Conservation (phyloP, 2,888 invertebrate genomes). For the Coleophora deauratella region DNA sequence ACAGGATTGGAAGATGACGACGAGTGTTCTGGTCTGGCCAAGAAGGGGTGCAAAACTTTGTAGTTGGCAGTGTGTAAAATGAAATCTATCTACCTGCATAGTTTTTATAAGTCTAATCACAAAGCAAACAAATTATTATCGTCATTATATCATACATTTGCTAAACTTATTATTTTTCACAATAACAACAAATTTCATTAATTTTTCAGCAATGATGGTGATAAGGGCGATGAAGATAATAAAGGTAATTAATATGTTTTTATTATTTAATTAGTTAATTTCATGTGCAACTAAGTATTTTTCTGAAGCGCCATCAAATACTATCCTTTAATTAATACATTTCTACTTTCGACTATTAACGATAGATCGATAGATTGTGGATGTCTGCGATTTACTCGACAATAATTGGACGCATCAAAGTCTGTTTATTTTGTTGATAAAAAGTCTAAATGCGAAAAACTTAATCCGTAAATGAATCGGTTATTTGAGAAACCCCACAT, state of each 20-base stretch:
- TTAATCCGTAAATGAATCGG: too few species aligned
- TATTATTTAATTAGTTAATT: neutral
- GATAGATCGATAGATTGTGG: too few species aligned
- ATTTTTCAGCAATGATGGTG: conserved; percentile 60
- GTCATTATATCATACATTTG: neutral
- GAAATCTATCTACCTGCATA: neutral
- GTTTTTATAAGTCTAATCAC: neutral
- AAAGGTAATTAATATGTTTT: conserved; percentile 40
- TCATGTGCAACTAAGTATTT: too few species aligned
- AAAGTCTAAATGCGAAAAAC: too few species aligned
- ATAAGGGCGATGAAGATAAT: conserved; percentile 48
- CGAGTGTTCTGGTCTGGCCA: neutral
- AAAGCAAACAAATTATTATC: neutral
- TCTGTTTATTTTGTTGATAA: too few species aligned
- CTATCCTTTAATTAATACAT: too few species aligned
- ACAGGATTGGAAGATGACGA: too few species aligned
- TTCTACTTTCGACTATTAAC: too few species aligned
- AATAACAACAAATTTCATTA: conserved; percentile 21
- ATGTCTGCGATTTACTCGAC: too few species aligned
- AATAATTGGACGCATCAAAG: too few species aligned
- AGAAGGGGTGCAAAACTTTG: conserved; percentile 73
- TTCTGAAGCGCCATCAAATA: too few species aligned
- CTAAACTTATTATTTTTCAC: conserved; percentile 3
- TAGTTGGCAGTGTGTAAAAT: conserved; percentile 39
- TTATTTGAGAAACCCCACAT: too few species aligned